A percentile compares a stretch with the other conserved stretches of the same genome.
Conservation (phyloP, 1,140 invertebrate genomes). For the Notospermus geniculatus region DNA sequence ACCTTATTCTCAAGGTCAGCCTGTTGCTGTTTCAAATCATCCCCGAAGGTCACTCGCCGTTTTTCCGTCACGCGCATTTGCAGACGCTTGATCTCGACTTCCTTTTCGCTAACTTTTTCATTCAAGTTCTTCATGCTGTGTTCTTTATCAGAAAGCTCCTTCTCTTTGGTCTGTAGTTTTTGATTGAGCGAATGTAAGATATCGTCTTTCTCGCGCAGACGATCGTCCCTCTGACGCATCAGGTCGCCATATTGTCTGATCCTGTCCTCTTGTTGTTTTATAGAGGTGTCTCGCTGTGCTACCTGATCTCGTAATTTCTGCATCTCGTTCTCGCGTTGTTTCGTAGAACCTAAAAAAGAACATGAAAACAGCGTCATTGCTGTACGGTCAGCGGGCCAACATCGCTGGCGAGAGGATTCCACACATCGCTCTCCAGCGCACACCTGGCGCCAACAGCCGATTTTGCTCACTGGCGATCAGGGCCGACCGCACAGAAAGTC, state of each 20-base stretch:
- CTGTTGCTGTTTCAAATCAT: neutral
- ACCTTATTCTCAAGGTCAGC: neutral
- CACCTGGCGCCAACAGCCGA: too few relatives aligned
- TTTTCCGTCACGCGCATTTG: neutral
- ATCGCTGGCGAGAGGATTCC: too few relatives aligned
- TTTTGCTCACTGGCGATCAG: neutral
- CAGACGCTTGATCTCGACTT: slow-evolving; percentile 8
- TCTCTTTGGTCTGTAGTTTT: slow-evolving; percentile 20
- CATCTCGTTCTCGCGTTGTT: slow-evolving; percentile 10
- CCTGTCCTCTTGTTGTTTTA: slow-evolving; percentile 19
- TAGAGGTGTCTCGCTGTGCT: neutral
- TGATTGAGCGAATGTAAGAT: slow-evolving; percentile 22
- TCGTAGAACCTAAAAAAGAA: neutral
- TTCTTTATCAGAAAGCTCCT: neutral
- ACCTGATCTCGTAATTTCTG: slow-evolving; percentile 5
- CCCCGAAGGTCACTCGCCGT: neutral
- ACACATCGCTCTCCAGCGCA: too few relatives aligned
- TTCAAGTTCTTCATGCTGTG: slow-evolving; percentile 7
- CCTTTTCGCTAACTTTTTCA: slow-evolving; percentile 17
- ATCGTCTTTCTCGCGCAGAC: slow-evolving; percentile 30
- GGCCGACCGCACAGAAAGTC: too few relatives aligned
- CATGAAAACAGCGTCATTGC: too few relatives aligned
- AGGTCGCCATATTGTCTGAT: slow-evolving; percentile 19
- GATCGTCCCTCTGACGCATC: slow-evolving; percentile 23
- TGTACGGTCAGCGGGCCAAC: too few relatives aligned